Base-by-base conservation (phyloP, 2,888 invertebrate genomes). In the Nasonia oneida region DNA sequence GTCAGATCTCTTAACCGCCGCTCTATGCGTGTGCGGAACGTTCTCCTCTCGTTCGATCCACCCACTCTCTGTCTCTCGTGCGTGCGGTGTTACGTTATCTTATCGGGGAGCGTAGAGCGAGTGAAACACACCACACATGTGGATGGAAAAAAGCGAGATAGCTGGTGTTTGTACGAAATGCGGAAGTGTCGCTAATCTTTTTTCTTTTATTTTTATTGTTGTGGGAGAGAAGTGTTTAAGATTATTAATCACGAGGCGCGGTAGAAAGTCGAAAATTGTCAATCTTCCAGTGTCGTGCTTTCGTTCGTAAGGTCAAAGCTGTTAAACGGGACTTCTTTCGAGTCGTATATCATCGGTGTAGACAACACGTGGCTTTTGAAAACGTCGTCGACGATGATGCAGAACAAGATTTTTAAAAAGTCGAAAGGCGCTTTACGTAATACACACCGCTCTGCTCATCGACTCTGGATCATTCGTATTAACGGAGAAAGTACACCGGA, bases 1-100 rank as follows among this genome's bases (percentile, higher is more conserved):
- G 89, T 89, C 88, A 88, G 33, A 75, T 23, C 67, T 67, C 33
- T 67, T 61, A 23, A 23, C 57, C n/a, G 57, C n/a, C 57, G 23
- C 57, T 5, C n/a, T n/a, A n/a, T n/a, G 29, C 4, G 64, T 5
- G n/a, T 29, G 64, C 12, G 29, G 5, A 14, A 64, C 57, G 64
- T 64, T 64, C 64, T 64, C 64, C 29, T 64, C 33, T 29, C 33
- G 23, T 14, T 67, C 67, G 67, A 67, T 67, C 67, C 67, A 67
- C 67, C 67, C 67, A 67, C 67, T 67, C 67, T 12, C 12, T 33
- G 3, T 12, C 14, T 12, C 67, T 29, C 67, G 14, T 12, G 67
- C 10, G 23, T 12, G n/a, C 2, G 29, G 29, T 67, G 12, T 67
- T 33, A 29, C 67, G 67, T 12, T 67, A 67, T 67, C 67, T 67